Conservation (phyloP, 2,113 vertebrate species). For the Parus major region DNA sequence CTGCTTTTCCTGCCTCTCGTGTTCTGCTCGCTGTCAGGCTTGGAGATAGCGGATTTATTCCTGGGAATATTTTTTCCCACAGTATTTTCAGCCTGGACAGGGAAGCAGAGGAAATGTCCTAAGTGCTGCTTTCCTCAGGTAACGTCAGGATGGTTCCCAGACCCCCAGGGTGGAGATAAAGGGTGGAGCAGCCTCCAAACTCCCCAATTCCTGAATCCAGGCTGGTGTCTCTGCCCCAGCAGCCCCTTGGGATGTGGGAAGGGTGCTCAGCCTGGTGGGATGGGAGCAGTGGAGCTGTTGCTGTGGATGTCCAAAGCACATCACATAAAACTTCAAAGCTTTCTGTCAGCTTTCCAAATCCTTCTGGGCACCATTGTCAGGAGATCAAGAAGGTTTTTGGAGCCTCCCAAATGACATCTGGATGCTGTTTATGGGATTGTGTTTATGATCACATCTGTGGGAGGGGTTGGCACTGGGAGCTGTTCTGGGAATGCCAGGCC, state of each 20-base stretch:
- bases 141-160: not conserved
- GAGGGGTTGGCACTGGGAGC: not conserved
- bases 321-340: not conserved
- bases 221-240: rapidly evolving
- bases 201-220: rapidly evolving
- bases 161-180: not conserved
- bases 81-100: not conserved
- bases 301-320: not conserved
- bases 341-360: slow-evolving; percentile 3
- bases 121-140: not conserved
- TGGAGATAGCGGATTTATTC: not conserved
- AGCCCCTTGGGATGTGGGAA: not conserved
- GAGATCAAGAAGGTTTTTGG: not conserved
- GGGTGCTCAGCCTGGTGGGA: not conserved
- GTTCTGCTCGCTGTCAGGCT: not conserved
- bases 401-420: slow-evolving; percentile 10
- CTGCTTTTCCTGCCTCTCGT: not conserved
- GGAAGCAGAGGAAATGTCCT: not conserved
- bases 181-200: not conserved
- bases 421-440: not conserved
- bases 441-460: not conserved
- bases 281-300: not conserved
- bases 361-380: slow-evolving; percentile 28
- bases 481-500: not conserved
- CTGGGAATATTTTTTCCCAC: not conserved